Evolutionary conservation across 1,140 invertebrate species (phyloP).

Genomic region (Bombus pyrosoma): DNA sequence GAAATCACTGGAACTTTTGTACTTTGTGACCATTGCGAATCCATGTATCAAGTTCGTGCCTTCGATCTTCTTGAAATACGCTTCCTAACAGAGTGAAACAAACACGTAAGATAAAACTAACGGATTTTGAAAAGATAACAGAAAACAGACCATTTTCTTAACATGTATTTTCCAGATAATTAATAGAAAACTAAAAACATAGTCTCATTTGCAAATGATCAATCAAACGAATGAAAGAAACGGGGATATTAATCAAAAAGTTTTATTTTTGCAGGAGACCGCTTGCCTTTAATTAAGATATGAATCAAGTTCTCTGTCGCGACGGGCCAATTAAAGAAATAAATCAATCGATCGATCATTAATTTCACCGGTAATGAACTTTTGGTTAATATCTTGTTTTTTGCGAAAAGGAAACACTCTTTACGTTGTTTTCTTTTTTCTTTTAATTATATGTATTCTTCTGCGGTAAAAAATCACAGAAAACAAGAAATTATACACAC

Average conservation of each 20-base stretch:
- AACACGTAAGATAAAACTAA: neutral
- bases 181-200: neutral
- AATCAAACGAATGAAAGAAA: neutral
- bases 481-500: too few relatives aligned
- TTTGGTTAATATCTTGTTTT: neutral
- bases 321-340: constrained; percentile 4
- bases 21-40: neutral
- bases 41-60: too few relatives aligned
- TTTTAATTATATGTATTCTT: neutral
- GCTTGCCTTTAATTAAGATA: neutral
- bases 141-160: neutral
- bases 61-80: neutral
- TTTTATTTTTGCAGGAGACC: neutral
- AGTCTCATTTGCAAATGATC: neutral
- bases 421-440: neutral
- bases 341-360: neutral
- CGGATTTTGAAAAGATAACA: too few relatives aligned
- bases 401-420: neutral
- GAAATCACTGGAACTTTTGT: neutral
- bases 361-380: neutral
- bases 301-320: neutral
- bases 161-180: neutral
- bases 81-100: neutral
- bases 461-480: too few relatives aligned
- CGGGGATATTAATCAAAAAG: fast-evolving